phyloP scores from a whole-genome alignment of 2,888 invertebrate genomes.

The Latrodectus elegans region DNA sequence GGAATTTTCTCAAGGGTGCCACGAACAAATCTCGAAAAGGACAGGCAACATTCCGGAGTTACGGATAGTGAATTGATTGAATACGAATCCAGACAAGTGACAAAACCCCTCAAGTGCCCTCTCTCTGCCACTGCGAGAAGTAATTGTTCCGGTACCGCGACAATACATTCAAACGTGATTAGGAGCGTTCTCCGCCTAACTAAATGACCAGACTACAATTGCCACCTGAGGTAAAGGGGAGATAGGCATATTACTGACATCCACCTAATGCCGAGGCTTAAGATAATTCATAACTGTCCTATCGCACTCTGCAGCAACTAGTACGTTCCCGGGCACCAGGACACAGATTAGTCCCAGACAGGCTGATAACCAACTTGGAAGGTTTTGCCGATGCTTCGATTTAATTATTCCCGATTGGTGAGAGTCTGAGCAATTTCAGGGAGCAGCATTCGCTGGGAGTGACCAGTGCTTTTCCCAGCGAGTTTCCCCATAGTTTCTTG shows the following conservation, averaged over 20 bases:
- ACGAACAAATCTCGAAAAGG: too few relatives aligned
- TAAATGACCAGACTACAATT: background rate
- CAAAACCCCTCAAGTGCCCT: too few relatives aligned
- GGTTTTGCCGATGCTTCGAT: background rate
- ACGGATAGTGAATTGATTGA: too few relatives aligned
- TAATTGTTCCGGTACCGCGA: background rate
- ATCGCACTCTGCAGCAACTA: slow-evolving; percentile 23
- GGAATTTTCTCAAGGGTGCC: too few relatives aligned
- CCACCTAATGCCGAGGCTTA: background rate
- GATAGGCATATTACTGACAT: slow-evolving; percentile 3
- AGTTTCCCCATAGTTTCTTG: too few relatives aligned
- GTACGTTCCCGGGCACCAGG: background rate
- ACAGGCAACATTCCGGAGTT: too few relatives aligned
- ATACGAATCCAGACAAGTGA: too few relatives aligned
- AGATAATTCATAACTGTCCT: slow-evolving; percentile 28
- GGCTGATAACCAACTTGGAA: slow-evolving; percentile 2
- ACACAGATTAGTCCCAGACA: slow-evolving; percentile 1
- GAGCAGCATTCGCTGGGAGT: too few relatives aligned
- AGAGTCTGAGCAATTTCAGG: background rate
- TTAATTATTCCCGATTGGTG: background rate
- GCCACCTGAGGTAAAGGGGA: background rate
- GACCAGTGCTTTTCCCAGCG: too few relatives aligned
- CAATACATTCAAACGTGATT: background rate
- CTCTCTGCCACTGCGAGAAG: too few relatives aligned
- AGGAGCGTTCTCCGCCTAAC: background rate